These are phyloP conservation scores for Tapirus terrestris DNA, from an alignment of 2,113 vertebrate genomes.

Conservation along the genomic window DNA sequence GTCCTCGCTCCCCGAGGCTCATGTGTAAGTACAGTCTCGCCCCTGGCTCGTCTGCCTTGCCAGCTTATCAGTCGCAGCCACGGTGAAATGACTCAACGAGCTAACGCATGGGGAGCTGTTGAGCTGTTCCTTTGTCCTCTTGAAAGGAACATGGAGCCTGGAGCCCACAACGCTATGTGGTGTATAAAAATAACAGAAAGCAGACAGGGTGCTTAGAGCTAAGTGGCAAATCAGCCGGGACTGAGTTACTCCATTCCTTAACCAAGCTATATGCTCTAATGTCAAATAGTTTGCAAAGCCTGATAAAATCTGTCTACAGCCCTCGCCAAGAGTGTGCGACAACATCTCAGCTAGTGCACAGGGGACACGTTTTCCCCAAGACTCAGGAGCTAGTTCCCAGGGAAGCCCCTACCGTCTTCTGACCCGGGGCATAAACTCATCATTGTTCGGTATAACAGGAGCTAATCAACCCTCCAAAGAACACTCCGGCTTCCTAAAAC, in stretches of 20 bases:
- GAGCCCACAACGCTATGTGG: neutral
- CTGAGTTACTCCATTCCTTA: neutral
- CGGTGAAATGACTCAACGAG: neutral
- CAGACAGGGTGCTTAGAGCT: neutral
- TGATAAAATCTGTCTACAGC: conserved; percentile 29
- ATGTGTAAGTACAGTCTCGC: conserved; percentile 75
- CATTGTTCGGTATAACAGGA: rapidly evolving
- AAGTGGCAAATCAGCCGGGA: neutral
- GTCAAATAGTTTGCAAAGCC: conserved; percentile 6
- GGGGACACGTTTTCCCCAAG: neutral
- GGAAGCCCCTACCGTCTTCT: neutral
- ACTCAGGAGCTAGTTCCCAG: neutral
- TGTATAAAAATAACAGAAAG: neutral
- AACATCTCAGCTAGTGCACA: neutral
- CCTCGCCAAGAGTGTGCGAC: rapidly evolving
- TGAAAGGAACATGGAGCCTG: neutral
- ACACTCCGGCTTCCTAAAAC: neutral
- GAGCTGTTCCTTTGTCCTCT: neutral
- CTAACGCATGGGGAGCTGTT: rapidly evolving
- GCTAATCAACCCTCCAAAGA: neutral
- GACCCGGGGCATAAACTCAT: neutral
- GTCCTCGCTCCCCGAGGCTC: conserved; percentile 69
- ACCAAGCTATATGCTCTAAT: neutral
- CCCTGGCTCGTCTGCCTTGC: neutral
- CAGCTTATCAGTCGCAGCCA: neutral